These are phyloP conservation scores for Hippopotamyrus pictus DNA, from an alignment of 2,797 vertebrate genomes.

Conservation along the genomic window DNA sequence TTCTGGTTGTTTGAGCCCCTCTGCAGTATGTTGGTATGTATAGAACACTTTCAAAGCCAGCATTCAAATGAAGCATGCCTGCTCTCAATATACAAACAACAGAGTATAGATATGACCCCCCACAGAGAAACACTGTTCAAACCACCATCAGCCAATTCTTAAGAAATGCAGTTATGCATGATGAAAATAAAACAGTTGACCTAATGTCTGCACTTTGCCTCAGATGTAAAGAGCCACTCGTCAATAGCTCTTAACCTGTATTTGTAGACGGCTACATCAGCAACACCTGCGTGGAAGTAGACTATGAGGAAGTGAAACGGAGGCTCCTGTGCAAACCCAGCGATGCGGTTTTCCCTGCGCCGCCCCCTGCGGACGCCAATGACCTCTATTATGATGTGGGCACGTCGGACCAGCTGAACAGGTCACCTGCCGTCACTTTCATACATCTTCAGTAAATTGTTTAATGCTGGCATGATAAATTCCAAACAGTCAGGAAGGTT, in stretches of 20 bases:
- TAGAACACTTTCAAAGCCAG: not conserved
- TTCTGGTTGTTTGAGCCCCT: not conserved
- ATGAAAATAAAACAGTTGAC: not conserved
- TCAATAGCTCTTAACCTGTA: not conserved
- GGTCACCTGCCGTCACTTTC: slow-evolving; percentile 26
- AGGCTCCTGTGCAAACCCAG: slow-evolving; percentile 34
- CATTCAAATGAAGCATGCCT: not conserved
- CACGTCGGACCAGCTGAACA: slow-evolving; percentile 33
- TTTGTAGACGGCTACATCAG: slow-evolving; percentile 64
- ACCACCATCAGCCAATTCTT: not conserved
- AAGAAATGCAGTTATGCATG: not conserved
- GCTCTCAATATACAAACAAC: not conserved
- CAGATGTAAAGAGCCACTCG: not conserved
- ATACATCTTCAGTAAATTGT: not conserved
- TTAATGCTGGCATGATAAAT: not conserved
- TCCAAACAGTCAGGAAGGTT: not conserved
- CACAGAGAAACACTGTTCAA: not conserved
- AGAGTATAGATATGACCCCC: not conserved
- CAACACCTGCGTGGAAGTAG: slow-evolving; percentile 62
- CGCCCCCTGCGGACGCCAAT: slow-evolving; percentile 39
- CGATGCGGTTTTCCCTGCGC: slow-evolving; percentile 33
- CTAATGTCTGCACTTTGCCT: not conserved
- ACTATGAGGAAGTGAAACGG: slow-evolving; percentile 63
- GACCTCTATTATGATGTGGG: slow-evolving; percentile 38
- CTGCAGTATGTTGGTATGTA: not conserved